Evolutionary conservation across 64 coral and sea anemone species (phyloP).

Genomic region (Exaiptasia diaphana): DNA sequence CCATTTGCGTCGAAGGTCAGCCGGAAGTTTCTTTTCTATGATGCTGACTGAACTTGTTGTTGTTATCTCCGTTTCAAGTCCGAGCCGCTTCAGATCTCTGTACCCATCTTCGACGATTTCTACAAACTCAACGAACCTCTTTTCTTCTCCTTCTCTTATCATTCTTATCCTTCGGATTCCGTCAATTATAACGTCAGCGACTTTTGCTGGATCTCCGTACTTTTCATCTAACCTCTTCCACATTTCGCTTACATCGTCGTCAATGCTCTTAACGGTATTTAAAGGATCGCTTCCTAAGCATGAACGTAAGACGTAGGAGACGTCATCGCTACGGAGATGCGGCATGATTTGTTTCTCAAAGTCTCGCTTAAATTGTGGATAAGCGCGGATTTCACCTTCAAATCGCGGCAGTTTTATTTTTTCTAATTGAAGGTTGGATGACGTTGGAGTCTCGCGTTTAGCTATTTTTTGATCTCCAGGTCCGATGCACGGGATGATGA

Average conservation of each 20-base stretch:
- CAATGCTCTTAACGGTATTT: not conserved
- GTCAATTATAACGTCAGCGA: constrained; percentile 8
- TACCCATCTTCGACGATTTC: constrained; percentile 11
- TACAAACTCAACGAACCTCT: constrained; percentile 26
- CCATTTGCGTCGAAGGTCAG: constrained; percentile 16
- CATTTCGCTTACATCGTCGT: constrained; percentile 18
- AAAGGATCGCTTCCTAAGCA: not conserved
- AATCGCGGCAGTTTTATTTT: constrained; percentile 30
- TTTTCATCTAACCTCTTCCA: constrained; percentile 21
- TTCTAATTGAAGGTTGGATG: constrained; percentile 12
- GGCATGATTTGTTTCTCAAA: constrained; percentile 32
- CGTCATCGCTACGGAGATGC: not conserved
- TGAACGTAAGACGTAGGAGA: not conserved
- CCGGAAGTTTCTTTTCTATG: constrained; percentile 9
- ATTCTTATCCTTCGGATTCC: not conserved
- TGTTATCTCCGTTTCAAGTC: not conserved
- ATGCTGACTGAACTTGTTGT: constrained; percentile 3
- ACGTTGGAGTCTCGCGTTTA: not conserved
- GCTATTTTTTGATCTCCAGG: not conserved
- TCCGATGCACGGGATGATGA: not conserved
- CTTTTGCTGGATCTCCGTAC: constrained; percentile 17
- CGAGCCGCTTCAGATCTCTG: not conserved
- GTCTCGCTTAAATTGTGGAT: constrained; percentile 48
- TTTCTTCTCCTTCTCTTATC: constrained; percentile 30
- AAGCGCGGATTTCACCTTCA: constrained; percentile 8